Evolutionary conservation across 2,113 vertebrate genomes (phyloP).

Genomic region (Lepisosteus oculatus): DNA sequence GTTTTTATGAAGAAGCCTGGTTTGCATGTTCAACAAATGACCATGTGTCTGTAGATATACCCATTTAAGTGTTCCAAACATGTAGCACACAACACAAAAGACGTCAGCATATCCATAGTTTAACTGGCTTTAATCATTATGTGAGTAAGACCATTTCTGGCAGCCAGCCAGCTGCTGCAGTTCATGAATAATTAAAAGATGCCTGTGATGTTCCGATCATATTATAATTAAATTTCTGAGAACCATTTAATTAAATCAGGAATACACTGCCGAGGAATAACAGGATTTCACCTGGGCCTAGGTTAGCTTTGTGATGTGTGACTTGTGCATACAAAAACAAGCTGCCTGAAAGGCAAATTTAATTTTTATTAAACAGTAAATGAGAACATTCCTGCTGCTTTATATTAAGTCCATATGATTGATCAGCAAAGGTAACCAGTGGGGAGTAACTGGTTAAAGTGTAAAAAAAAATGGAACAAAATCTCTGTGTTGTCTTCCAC

Average conservation of each 20-base stretch:
- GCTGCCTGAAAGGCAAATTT: too few species aligned
- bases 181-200: slow-evolving; percentile 22
- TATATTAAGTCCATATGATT: too few species aligned
- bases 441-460: too few species aligned
- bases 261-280: background rate
- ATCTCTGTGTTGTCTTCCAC: too few species aligned
- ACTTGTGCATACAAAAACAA: too few species aligned
- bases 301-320: background rate
- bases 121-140: slow-evolving; percentile 10
- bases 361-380: too few species aligned
- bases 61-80: background rate
- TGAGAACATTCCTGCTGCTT: too few species aligned
- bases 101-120: background rate
- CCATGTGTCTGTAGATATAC: background rate
- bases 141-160: background rate
- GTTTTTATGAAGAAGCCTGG: too few species aligned
- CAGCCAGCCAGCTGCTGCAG: slow-evolving; percentile 2
- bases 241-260: slow-evolving; percentile 21
- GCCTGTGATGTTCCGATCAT: slow-evolving; percentile 17
- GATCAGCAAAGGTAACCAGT: too few species aligned
- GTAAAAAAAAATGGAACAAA: too few species aligned
- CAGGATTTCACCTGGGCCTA: slow-evolving; percentile 3
- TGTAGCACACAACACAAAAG: slow-evolving; percentile 4
- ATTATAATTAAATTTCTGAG: slow-evolving; percentile 16
- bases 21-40: too few species aligned